Conservation (phyloP, 2,797 vertebrate species). For the Telmatherina bonti region DNA sequence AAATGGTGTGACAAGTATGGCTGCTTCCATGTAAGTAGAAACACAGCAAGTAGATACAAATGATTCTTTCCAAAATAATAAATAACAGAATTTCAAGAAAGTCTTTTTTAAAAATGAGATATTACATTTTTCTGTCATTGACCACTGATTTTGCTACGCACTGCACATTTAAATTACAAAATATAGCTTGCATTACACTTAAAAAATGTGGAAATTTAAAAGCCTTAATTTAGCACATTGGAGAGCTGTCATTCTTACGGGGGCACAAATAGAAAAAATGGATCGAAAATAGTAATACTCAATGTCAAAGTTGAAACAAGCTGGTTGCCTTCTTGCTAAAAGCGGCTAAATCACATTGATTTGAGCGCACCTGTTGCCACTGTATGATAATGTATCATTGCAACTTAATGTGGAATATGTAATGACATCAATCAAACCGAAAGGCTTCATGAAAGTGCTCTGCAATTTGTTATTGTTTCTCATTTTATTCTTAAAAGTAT, state of each 20-base stretch:
- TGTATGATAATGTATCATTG: not conserved
- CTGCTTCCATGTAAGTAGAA: too few species aligned
- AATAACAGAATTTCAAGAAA: too few species aligned
- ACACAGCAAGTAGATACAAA: not conserved
- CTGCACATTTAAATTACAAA: not conserved
- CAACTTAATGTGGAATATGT: not conserved
- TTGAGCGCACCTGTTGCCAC: not conserved
- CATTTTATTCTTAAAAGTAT: too few species aligned
- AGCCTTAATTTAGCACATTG: not conserved
- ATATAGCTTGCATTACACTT: not conserved
- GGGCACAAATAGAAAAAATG: not conserved
- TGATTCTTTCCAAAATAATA: not conserved
- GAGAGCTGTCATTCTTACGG: not conserved
- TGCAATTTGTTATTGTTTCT: too few species aligned
- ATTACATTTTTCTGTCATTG: too few species aligned
- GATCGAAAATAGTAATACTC: too few species aligned
- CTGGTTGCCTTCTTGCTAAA: too few species aligned
- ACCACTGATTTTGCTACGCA: too few species aligned
- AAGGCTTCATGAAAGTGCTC: not conserved
- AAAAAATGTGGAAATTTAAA: not conserved
- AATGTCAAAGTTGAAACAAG: too few species aligned
- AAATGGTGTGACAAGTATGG: not conserved
- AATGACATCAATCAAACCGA: slow-evolving; percentile 1
- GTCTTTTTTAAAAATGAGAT: too few species aligned
- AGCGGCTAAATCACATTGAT: too few species aligned